A percentile compares a stretch with the other conserved stretches of the same genome.
Conservation (phyloP, 2,888 invertebrate genomes). For the Diarsia mendica region DNA sequence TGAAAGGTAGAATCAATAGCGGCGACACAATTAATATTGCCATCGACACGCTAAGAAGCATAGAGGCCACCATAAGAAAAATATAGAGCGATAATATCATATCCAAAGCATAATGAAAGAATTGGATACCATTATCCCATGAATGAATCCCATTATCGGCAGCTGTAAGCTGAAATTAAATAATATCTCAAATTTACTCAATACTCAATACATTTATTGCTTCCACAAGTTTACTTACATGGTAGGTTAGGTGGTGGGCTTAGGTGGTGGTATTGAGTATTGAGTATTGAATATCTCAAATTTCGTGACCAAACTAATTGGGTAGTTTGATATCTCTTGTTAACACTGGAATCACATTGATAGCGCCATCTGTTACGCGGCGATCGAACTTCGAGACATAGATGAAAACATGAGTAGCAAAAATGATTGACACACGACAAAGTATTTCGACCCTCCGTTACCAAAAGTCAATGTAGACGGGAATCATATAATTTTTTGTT, state of each 20-base stretch:
- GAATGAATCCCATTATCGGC: neutral
- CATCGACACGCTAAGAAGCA: too few species aligned
- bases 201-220: too few species aligned
- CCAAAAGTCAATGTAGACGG: neutral
- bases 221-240: too few species aligned
- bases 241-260: too few species aligned
- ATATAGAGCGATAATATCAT: neutral
- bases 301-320: neutral
- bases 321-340: neutral
- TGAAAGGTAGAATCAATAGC: too few species aligned
- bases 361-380: constrained; percentile 46
- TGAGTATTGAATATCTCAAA: neutral
- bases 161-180: neutral
- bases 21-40: too few species aligned
- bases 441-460: neutral
- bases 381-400: constrained; percentile 19
- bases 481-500: neutral
- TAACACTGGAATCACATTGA: neutral
- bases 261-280: too few species aligned
- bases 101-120: neutral
- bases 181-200: neutral
- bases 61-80: too few species aligned
- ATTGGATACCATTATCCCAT: too few species aligned
- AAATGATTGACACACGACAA: neutral
- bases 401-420: neutral